Conservation (phyloP, 2,797 vertebrate genomes). For the Meriones psammophilus region DNA sequence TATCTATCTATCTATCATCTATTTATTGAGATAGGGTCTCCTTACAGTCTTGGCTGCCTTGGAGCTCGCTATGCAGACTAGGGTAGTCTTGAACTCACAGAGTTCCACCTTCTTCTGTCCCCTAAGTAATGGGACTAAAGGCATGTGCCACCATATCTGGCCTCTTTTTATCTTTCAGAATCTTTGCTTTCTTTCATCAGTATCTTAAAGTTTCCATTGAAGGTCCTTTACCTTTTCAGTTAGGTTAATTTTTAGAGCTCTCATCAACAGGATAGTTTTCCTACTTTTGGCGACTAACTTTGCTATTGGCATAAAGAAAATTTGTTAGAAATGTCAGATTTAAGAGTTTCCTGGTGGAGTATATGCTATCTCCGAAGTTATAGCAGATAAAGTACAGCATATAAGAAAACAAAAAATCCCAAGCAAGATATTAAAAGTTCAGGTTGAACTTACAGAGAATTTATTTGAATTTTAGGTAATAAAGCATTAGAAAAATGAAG, state of each 20-base stretch:
- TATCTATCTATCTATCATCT: neutral
- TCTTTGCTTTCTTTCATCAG: too few relatives aligned
- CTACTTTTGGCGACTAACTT: neutral
- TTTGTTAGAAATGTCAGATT: neutral
- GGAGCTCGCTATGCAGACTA: neutral
- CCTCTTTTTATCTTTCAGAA: too few relatives aligned
- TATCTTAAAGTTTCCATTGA: too few relatives aligned
- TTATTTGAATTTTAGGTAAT: slow-evolving; percentile 57
- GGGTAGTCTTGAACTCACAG: neutral
- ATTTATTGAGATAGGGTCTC: neutral
- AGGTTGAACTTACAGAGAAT: slow-evolving; percentile 14
- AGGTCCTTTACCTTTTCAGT: too few relatives aligned
- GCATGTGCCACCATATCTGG: too few relatives aligned
- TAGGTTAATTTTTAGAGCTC: neutral
- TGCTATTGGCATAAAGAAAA: neutral
- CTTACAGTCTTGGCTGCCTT: neutral
- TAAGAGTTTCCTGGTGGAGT: neutral
- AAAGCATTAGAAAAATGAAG: slow-evolving; percentile 40
- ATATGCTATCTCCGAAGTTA: neutral
- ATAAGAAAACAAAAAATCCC: slow-evolving; percentile 6
- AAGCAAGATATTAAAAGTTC: slow-evolving; percentile 48
- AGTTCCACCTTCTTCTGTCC: neutral
- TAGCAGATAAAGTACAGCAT: neutral
- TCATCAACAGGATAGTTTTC: neutral
- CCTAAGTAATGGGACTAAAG: neutral